A percentile compares a stretch with the other conserved stretches of the same genome.
Conservation (phyloP, 35 echinoderm and acorn worm species). For the Patiria miniata region DNA sequence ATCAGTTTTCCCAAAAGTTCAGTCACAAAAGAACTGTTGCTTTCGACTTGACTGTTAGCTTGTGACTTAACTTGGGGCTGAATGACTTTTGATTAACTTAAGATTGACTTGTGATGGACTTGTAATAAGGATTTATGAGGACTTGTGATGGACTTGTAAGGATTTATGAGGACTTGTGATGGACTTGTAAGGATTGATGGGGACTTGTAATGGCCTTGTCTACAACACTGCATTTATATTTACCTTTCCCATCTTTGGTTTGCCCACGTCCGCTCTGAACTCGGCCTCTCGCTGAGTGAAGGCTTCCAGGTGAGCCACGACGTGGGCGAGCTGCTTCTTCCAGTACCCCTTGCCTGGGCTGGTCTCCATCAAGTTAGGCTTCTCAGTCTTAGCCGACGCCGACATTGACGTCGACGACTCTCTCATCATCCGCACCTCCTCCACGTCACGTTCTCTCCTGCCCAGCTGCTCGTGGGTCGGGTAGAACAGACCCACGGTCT, state of each 20-base stretch:
- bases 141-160: too few species aligned
- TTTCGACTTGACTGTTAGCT: too few species aligned
- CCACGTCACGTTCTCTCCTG: constrained; percentile 59
- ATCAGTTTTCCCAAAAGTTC: too few species aligned
- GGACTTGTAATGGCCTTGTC: too few species aligned
- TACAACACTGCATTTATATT: not conserved
- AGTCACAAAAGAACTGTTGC: too few species aligned
- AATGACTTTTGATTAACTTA: too few species aligned
- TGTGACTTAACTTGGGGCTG: too few species aligned
- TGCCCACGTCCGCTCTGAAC: constrained; percentile 87
- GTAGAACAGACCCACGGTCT: constrained; percentile 96
- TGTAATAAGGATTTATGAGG: too few species aligned
- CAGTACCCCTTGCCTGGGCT: constrained; percentile 97
- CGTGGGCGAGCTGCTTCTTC: constrained; percentile 89
- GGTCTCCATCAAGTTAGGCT: constrained; percentile 71
- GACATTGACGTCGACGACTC: constrained; percentile 49
- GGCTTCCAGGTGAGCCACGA: constrained; percentile 78
- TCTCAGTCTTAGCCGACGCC: constrained; percentile 16
- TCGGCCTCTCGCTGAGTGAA: constrained; percentile 88
- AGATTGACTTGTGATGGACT: too few species aligned
- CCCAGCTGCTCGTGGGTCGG: constrained; percentile 92
- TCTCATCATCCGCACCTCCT: constrained; percentile 62
- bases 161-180: too few species aligned
- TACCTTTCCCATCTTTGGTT: constrained; percentile 99
- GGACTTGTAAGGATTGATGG: too few species aligned